phyloP scores from a whole-genome alignment of 2,888 invertebrate genomes.

The Tetanocera ferruginea region DNA sequence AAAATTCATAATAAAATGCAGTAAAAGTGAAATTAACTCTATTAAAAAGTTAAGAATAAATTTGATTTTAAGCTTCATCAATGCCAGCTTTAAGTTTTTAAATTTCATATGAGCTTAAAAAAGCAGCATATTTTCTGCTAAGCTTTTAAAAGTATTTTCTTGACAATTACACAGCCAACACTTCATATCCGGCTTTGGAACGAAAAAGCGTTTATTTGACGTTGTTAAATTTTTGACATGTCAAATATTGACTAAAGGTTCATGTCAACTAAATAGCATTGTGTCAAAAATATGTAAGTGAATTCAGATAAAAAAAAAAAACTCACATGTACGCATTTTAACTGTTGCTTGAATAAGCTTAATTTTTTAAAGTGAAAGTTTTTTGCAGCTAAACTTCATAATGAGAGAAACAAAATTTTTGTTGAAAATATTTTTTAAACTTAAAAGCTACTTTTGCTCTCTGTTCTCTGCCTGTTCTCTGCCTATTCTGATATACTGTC shows the following conservation, averaged over 20 bases:
- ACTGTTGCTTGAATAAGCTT: background rate
- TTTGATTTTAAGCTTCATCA: too few species aligned
- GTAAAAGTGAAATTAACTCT: too few species aligned
- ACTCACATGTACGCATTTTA: background rate
- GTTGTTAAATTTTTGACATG: constrained; percentile 5
- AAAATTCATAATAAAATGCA: too few species aligned
- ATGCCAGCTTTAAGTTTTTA: too few species aligned
- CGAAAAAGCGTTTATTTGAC: background rate
- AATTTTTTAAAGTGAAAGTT: constrained; percentile 25
- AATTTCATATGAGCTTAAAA: background rate
- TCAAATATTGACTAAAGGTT: constrained; percentile 25
- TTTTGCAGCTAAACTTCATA: background rate
- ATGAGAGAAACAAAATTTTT: too few species aligned
- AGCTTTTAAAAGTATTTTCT: background rate
- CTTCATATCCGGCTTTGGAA: background rate
- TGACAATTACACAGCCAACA: background rate
- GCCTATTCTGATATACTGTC: background rate
- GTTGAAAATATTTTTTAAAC: too few species aligned
- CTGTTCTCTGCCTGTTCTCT: background rate
- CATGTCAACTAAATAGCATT: background rate
- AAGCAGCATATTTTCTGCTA: background rate
- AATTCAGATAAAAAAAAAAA: background rate
- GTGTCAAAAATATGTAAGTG: background rate
- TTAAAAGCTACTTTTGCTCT: too few species aligned
- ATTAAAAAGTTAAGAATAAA: too few species aligned